phyloP scores from a whole-genome alignment of 1,140 invertebrate genomes.

The roundworm (Caenorhabditis elegans) region WBcel235 BX284603.4:6300501-6301000 shows the following conservation, averaged over 20 bases:
- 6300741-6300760: neutral
- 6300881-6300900: neutral
- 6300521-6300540: neutral
- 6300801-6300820: neutral
- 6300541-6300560: neutral
- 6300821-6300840: neutral
- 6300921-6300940: neutral
- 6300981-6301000: neutral
- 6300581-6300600: conserved; percentile 13
- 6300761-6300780: conserved; percentile 10
- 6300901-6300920: neutral
- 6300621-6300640: neutral
- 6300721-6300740: neutral
- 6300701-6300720: neutral
- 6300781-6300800: conserved; percentile 17
- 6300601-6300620: conserved; percentile 3
- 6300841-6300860: neutral
- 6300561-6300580: conserved; percentile 7
- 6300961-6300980: too few relatives aligned
- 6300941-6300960: neutral
- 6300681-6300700: neutral
- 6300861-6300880: neutral
- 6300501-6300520: neutral
- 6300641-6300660: neutral
- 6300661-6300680: conserved; percentile 12